These are phyloP conservation scores for Atta texana DNA, from an alignment of 1,140 invertebrate genomes.

Conservation along the genomic window DNA sequence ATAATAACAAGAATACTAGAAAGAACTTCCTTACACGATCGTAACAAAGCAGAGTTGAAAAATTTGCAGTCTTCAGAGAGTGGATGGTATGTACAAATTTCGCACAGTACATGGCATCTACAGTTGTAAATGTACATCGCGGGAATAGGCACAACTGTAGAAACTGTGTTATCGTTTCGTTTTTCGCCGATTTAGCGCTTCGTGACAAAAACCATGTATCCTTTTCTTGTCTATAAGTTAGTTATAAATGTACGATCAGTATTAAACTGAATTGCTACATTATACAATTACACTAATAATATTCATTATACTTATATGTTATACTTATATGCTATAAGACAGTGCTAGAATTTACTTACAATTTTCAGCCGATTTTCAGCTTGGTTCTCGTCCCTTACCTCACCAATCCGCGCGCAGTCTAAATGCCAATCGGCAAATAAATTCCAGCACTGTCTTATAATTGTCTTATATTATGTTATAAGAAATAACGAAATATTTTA, in stretches of 20 bases:
- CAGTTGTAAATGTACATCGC: constrained; percentile 96
- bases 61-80: constrained; percentile 97
- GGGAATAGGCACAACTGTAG: constrained; percentile 98
- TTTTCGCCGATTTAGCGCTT: constrained; percentile 95
- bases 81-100: constrained; percentile 99
- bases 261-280: neutral
- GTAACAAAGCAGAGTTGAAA: constrained; percentile 98
- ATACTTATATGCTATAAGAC: constrained; percentile 11
- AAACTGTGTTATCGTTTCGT: constrained; percentile 98
- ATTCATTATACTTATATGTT: neutral
- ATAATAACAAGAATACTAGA: constrained; percentile 7
- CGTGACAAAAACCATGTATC: constrained; percentile 96
- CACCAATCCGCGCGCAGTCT: no score
- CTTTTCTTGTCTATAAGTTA: constrained; percentile 91
- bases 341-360: no score
- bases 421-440: no score
- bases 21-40: constrained; percentile 92
- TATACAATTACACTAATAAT: neutral
- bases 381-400: no score
- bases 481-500: constrained; percentile 75
- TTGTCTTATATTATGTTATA: neutral
- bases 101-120: constrained; percentile 98
- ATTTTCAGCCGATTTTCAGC: no score
- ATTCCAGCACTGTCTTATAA: no score
- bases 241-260: neutral